Conservation (phyloP, 2,113 vertebrate genomes). For the Grammomys surdaster region DNA sequence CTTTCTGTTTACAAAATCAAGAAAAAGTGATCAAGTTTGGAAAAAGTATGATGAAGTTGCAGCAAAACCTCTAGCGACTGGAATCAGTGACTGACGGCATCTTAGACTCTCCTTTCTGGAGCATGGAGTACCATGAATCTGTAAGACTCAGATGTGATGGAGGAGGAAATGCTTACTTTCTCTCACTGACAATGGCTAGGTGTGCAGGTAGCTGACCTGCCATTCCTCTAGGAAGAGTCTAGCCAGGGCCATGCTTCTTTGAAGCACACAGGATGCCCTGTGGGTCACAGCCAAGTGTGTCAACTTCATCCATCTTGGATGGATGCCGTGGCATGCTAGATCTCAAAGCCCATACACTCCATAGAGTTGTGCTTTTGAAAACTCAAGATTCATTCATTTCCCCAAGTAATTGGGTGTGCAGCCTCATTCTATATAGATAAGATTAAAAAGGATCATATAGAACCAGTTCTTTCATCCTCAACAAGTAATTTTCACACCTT, state of each 20-base stretch:
- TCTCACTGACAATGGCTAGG: neutral
- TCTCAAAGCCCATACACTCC: neutral
- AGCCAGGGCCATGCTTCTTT: neutral
- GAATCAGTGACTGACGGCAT: neutral
- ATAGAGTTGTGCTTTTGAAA: neutral
- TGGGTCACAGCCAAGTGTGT: neutral
- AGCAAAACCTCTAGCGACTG: neutral
- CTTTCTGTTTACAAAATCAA: conserved; percentile 16
- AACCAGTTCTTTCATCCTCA: neutral
- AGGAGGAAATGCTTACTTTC: neutral
- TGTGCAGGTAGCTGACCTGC: too few relatives aligned
- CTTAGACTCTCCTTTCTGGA: neutral
- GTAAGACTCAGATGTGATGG: neutral
- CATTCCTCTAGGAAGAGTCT: neutral
- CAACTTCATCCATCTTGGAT: too few relatives aligned
- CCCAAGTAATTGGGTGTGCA: neutral
- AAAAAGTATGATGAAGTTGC: neutral
- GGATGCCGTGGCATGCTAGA: neutral
- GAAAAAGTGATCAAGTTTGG: neutral
- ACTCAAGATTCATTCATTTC: neutral
- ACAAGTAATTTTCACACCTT: conserved; percentile 43
- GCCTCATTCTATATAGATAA: neutral
- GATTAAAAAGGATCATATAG: neutral
- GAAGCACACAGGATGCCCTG: neutral
- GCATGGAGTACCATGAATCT: neutral